Conservation (phyloP, 2,113 vertebrate genomes). For the Pseudorhombus dupliciocellatus region DNA sequence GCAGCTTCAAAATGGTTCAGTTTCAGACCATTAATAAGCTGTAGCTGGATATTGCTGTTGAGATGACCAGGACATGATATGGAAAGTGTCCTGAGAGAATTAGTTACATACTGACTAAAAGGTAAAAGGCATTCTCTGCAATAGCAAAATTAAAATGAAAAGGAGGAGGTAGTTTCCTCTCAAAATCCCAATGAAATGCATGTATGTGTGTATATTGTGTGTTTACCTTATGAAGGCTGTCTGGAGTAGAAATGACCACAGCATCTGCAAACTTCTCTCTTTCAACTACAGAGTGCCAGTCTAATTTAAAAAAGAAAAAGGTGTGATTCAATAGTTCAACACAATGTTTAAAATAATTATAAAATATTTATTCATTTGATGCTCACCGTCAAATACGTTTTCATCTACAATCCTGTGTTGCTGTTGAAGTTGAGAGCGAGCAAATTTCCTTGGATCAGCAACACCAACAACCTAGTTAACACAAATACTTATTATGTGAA, state of each 20-base stretch:
- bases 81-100: background rate
- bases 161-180: no score
- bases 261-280: conserved; percentile 86
- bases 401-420: conserved; percentile 71
- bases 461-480: conserved; percentile 81
- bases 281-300: conserved; percentile 78
- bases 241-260: conserved; percentile 85
- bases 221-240: conserved; percentile 84
- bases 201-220: background rate
- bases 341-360: background rate
- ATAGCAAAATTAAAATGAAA: background rate
- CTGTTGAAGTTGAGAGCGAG: conserved; percentile 76
- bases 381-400: conserved; percentile 80
- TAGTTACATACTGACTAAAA: no score
- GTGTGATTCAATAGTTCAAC: background rate
- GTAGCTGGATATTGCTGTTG: background rate
- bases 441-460: conserved; percentile 82
- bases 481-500: background rate
- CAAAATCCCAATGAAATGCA: no score
- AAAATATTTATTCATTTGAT: background rate
- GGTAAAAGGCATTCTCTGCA: background rate
- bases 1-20: background rate
- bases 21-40: background rate
- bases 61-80: background rate
- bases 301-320: conserved; percentile 56